Evolutionary conservation across 2,797 vertebrate genomes (phyloP).

Genomic region (Amblyopsis hoosieri): DNA sequence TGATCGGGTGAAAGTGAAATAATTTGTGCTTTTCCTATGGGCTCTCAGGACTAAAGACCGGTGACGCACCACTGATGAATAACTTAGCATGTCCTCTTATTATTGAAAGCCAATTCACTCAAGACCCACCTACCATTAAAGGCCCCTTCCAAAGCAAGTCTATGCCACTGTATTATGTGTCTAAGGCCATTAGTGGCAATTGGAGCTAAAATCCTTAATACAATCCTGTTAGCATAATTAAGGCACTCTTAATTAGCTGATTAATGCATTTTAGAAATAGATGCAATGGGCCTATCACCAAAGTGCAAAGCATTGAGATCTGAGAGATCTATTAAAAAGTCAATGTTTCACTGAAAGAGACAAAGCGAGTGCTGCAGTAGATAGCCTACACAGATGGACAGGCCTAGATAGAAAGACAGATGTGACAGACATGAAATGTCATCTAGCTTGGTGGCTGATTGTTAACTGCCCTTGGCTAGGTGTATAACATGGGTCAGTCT

Average conservation of each 20-base stretch:
- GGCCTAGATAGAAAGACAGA: background rate
- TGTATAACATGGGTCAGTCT: conserved; percentile 4
- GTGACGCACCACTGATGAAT: conserved; percentile 59
- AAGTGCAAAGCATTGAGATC: conserved; percentile 4
- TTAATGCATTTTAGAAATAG: conserved; percentile 51
- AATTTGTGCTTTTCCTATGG: conserved; percentile 36
- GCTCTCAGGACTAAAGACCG: conserved; percentile 25
- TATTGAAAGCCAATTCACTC: conserved; percentile 59
- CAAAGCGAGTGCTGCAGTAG: background rate
- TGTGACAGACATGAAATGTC: conserved; percentile 4
- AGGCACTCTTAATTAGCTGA: conserved; percentile 49
- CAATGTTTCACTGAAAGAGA: background rate
- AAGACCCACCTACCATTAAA: conserved; percentile 47
- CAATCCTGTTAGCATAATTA: conserved; percentile 51
- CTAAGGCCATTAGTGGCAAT: conserved; percentile 52
- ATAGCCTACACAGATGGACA: no score
- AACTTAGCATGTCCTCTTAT: conserved; percentile 60
- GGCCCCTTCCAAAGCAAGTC: conserved; percentile 48
- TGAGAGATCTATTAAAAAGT: conserved; percentile 7
- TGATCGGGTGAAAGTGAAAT: conserved; percentile 50
- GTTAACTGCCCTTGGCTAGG: conserved; percentile 14
- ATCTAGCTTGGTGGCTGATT: conserved; percentile 5
- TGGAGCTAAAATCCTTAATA: conserved; percentile 48
- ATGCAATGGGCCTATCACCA: conserved; percentile 27
- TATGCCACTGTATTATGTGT: conserved; percentile 53